Base-by-base conservation (phyloP, 64 coral and sea anemone genomes). In the Anthopleura sola region DNA sequence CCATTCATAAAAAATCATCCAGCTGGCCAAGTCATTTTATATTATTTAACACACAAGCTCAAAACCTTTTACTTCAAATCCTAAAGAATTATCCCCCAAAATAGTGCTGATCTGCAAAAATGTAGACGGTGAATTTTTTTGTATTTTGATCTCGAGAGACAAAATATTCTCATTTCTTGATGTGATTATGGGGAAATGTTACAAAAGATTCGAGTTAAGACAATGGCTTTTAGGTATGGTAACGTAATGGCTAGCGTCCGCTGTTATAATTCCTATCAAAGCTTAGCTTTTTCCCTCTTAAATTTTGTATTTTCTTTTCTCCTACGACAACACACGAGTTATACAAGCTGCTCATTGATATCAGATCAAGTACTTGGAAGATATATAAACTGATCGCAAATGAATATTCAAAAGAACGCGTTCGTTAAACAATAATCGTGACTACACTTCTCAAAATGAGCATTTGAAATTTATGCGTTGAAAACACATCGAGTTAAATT, bases 341-440 rank as follows among this genome's bases (percentile, higher is more conserved):
- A 12, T 62, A 62, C 58, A 26, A 11, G 21, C 11, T 26, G 23
- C 11, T 26, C n/a, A n/a, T 26, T n/a, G 23, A 62, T 62, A 62
- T 62, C 58, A 62, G 58, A 62, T 62, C 58, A 62, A 62, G 58
- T 26, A 62, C 58, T 62, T 32, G n/a, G 66, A 31, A 71, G 66
- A 71, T 71, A 71, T 66, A 23, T 32, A 12, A 71, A 26, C 58
- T 62, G 50, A 62, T 62, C 24, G 23, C 29, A 34, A 48, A 79
- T 79, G 76, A 79, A 79, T 79, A 79, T 79, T 79, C 20, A 79
- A 79, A 48, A 20, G 6, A 79, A 37, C 6, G 24, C 32, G 38
- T 79, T 79, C 76, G 76, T 79, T 79, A 79, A 48, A 47, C 37
- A 79, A 44, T 79, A 4, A 79, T 46, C 24, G 76, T 37, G 38